A percentile compares a stretch with the other conserved stretches of the same genome.
Conservation (phyloP, 2,888 invertebrate genomes). For the Microctonus hyperodae region DNA sequence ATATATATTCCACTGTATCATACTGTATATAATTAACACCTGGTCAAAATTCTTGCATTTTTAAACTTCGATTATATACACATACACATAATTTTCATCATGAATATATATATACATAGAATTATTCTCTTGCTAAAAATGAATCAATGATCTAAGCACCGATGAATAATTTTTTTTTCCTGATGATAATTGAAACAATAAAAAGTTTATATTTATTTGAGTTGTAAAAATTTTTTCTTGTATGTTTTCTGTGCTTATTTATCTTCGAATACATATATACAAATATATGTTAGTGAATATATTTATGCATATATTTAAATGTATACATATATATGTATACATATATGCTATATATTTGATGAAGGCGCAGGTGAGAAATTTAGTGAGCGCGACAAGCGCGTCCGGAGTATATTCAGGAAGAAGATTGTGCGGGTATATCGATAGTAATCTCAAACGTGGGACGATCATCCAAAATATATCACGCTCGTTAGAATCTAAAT, state of each 20-base stretch:
- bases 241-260: background rate
- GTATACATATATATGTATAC: background rate
- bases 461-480: slow-evolving; percentile 55
- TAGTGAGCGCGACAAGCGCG: slow-evolving; percentile 7
- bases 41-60: too few species aligned
- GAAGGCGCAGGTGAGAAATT: slow-evolving; percentile 25
- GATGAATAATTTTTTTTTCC: background rate
- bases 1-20: background rate
- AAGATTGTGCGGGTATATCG: slow-evolving; percentile 40
- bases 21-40: background rate
- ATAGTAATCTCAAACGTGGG: slow-evolving; percentile 52
- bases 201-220: background rate
- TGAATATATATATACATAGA: too few species aligned
- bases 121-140: background rate
- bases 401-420: slow-evolving; percentile 24
- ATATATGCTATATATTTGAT: slow-evolving; percentile 8
- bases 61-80: too few species aligned
- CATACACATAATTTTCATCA: too few species aligned
- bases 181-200: background rate
- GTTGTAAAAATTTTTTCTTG: background rate
- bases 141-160: background rate
- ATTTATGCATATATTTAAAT: background rate
- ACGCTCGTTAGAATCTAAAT: slow-evolving; percentile 60
- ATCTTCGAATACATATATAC: background rate
- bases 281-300: too few species aligned